Evolutionary conservation across 2,113 vertebrate genomes (phyloP).

Genomic region (Pogona vitticeps): DNA sequence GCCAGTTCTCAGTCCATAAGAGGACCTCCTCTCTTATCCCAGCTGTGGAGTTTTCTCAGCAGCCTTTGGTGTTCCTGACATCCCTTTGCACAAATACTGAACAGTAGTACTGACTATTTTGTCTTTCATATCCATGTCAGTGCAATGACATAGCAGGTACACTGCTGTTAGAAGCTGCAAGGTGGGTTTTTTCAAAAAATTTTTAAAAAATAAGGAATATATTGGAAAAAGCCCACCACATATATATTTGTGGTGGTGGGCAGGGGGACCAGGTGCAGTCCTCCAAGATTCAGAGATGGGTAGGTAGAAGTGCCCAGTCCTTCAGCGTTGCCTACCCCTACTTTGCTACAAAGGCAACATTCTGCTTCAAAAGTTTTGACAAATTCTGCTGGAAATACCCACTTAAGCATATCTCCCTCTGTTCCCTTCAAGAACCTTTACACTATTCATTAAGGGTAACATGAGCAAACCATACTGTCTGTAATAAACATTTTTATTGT

Average conservation of each 20-base stretch:
- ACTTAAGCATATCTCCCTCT: not conserved
- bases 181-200: no score
- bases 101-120: not conserved
- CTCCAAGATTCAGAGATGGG: no score
- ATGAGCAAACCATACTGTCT: conserved; percentile 23
- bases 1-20: no score
- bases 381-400: not conserved
- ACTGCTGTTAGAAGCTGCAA: no score
- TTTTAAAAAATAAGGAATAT: no score
- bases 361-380: not conserved
- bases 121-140: not conserved
- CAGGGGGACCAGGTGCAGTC: no score
- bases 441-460: conserved; percentile 4
- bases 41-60: no score
- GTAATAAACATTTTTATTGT: conserved; percentile 41
- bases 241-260: no score
- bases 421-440: conserved; percentile 10
- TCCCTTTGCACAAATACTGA: not conserved
- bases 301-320: not conserved
- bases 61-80: no score
- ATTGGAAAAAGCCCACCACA: no score
- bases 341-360: not conserved
- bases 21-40: no score
- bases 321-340: not conserved
- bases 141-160: not conserved